Percentiles rank a stretch among this genome's conserved stretches.
Conservation (phyloP, 1,140 invertebrate species). For the Drosophila sturtevanti region DNA sequence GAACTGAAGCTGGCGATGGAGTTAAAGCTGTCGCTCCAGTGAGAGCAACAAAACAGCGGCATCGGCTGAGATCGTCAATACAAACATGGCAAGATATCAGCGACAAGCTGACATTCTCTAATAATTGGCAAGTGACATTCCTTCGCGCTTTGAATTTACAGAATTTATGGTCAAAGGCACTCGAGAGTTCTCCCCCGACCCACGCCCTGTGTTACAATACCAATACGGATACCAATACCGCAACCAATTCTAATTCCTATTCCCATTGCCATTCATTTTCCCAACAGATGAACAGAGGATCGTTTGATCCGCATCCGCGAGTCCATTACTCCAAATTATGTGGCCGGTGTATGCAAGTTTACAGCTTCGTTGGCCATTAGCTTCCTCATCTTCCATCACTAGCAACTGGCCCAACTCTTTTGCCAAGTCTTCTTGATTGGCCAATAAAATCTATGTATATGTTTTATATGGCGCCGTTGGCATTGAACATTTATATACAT, state of each 20-base stretch:
- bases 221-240: not conserved
- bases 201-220: not conserved
- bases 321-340: conserved; percentile 65
- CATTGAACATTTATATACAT: conserved; percentile 31
- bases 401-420: conserved; percentile 7
- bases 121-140: conserved; percentile 80
- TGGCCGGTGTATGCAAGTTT: conserved; percentile 67
- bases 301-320: conserved; percentile 55
- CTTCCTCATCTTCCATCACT: conserved; percentile 30
- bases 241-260: conserved; percentile 35
- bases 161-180: conserved; percentile 78
- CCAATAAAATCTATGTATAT: conserved; percentile 19
- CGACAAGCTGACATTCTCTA: conserved; percentile 80
- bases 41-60: conserved; percentile 10
- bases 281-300: conserved; percentile 28
- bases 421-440: conserved; percentile 11
- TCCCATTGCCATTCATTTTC: conserved; percentile 15
- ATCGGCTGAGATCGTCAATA: conserved; percentile 74
- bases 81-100: conserved; percentile 81
- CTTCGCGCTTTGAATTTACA: conserved; percentile 80
- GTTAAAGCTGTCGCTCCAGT: conserved; percentile 35
- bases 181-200: conserved; percentile 17
- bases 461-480: conserved; percentile 60
- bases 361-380: conserved; percentile 55
- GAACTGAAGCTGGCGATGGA: conserved; percentile 17